Conservation (phyloP, 2,888 invertebrate genomes). For the Sphecodes monilicornis region DNA sequence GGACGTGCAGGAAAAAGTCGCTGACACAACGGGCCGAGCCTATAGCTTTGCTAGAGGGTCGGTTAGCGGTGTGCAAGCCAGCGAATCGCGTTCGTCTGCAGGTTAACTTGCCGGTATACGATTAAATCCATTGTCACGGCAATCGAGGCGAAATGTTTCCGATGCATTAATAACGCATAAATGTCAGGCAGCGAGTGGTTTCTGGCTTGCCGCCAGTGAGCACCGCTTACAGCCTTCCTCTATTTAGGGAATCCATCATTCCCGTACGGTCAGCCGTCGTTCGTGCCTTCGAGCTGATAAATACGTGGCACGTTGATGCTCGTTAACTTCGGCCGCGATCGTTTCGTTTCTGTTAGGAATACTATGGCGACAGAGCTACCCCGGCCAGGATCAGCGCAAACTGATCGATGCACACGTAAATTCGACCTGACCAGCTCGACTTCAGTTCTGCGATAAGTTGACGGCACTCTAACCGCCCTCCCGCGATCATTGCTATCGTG, state of each 20-base stretch:
- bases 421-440: constrained; percentile 29
- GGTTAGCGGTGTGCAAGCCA: constrained; percentile 39
- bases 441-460: not conserved
- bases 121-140: constrained; percentile 74
- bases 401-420: constrained; percentile 42
- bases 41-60: constrained; percentile 13
- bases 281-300: constrained; percentile 62
- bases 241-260: constrained; percentile 81
- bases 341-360: constrained; percentile 55
- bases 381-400: not conserved
- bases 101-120: constrained; percentile 63
- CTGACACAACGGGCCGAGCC: constrained; percentile 61
- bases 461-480: constrained; percentile 20
- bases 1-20: constrained; percentile 61
- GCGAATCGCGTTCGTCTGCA: constrained; percentile 65
- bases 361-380: not conserved
- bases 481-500: not conserved
- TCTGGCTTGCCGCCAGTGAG: constrained; percentile 75
- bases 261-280: constrained; percentile 61
- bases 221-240: constrained; percentile 70
- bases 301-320: constrained; percentile 53
- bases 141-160: constrained; percentile 78
- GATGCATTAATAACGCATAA: constrained; percentile 82
- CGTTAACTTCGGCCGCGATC: constrained; percentile 57
- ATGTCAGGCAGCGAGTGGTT: constrained; percentile 75